Base-by-base conservation (phyloP, 1,140 invertebrate genomes). In the Rhizoglyphus robini region DNA sequence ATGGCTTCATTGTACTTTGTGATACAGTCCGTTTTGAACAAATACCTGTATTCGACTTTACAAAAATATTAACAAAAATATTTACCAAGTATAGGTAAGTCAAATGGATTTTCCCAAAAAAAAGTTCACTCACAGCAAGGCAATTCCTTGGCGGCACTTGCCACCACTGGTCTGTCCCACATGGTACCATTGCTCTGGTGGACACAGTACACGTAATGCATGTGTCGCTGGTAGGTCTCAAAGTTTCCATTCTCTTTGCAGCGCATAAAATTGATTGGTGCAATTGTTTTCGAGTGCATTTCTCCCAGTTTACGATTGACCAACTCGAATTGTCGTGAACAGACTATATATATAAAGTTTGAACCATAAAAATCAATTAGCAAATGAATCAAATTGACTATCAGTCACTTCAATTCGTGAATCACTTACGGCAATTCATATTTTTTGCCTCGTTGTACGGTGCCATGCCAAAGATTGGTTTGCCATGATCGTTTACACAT, bases 231-330 rank as follows among this genome's bases (percentile, higher is more conserved):
- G 20, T 68, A 62, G 0, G n/a, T 25, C 29, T 66, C 69, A 27
- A 65, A 69, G 36, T 69, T 60, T 13, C 69, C 69, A 54, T 69
- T 69, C 4, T 64, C 30, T 20, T 63, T 25, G 23, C 69, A 69
- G 0, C 69, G 48, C 4, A 68, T 18, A 31, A 68, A 69, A 57
- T 59, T 20, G 0, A 49, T 51, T 31, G 41, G 46, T 32, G 31
- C 46, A 3, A 64, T 49, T 5, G 8, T 8, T n/a, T 34, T 8
- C 11, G 46, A 48, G 11, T 57, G 27, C 23, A 29, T 13, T 51
- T 30, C 41, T 8, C 8, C 4, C 31, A 64, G 41, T 31, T 64
- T 30, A 15, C 20, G 18, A 36, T 64, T 64, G 1, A 64, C 18
- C 23, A 27, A 8, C 29, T 61, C 25, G 29, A 64, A 64, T 38